These are phyloP conservation scores for Ochotona princeps DNA, from an alignment of 2,113 vertebrate genomes.

Conservation along the genomic window DNA sequence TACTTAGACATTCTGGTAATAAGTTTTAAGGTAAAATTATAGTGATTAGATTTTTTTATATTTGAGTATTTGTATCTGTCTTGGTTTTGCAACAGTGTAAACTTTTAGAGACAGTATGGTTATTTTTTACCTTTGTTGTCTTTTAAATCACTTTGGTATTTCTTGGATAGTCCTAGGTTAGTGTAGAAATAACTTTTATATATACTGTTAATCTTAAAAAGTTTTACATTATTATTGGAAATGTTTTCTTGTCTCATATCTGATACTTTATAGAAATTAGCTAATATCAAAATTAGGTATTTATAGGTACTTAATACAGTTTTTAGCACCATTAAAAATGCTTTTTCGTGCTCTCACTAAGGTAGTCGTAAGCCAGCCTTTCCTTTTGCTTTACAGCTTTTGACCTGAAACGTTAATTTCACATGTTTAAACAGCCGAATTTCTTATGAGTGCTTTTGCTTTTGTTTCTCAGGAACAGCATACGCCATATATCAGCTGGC, in stretches of 20 bases:
- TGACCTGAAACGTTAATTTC: constrained; percentile 38
- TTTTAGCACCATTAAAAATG: constrained; percentile 7
- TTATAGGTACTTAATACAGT: background rate
- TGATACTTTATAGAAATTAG: constrained; percentile 17
- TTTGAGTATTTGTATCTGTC: constrained; percentile 21
- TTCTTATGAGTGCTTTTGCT: constrained; percentile 55
- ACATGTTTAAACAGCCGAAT: background rate
- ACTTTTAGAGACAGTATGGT: background rate
- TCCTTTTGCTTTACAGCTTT: background rate
- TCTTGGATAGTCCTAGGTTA: constrained; percentile 26
- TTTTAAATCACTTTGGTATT: constrained; percentile 31
- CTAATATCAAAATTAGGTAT: constrained; percentile 15
- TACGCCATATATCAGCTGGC: constrained; percentile 88
- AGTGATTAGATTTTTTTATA: constrained; percentile 22
- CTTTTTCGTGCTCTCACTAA: background rate
- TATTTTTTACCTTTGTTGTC: background rate
- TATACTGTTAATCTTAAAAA: constrained; percentile 4
- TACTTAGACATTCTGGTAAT: background rate
- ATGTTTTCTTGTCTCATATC: background rate
- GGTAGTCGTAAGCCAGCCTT: background rate
- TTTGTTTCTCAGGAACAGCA: constrained; percentile 86
- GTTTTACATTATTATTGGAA: background rate
- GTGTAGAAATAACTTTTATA: background rate
- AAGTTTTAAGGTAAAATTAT: constrained; percentile 21
- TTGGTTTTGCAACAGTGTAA: background rate